A percentile compares a stretch with the other conserved stretches of the same genome.
phyloP scores from a whole-genome alignment of 23 tunicate genomes.

The Styela clava region DNA sequence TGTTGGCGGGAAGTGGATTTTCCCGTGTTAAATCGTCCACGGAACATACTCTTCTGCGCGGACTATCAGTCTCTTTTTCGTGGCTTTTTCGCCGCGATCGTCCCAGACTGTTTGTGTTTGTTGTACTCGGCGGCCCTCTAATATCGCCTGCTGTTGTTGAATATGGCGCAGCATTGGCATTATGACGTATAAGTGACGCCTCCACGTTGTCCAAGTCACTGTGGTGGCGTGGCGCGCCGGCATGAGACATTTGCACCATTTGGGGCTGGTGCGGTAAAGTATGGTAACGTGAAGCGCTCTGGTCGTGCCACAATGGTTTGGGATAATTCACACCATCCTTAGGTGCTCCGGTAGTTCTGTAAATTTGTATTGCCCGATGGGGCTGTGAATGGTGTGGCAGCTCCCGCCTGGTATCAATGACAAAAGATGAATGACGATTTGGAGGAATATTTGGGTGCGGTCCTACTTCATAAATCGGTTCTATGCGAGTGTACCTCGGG shows the following conservation, averaged over 20 bases:
- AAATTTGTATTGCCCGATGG: slow-evolving; percentile 4
- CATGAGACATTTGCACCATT: neutral
- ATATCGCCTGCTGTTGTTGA: neutral
- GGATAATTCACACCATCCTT: slow-evolving; percentile 7
- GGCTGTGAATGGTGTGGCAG: slow-evolving; percentile 13
- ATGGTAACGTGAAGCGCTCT: neutral
- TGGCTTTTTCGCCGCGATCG: neutral
- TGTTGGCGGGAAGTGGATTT: neutral
- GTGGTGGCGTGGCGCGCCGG: neutral
- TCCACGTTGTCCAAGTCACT: slow-evolving; percentile 7
- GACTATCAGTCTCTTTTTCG: neutral
- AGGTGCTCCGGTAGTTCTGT: neutral
- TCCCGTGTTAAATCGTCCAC: slow-evolving; percentile 25
- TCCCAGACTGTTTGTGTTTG: slow-evolving; percentile 25
- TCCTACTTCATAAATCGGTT: slow-evolving; percentile 17
- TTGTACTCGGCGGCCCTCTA: neutral
- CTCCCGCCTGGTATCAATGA: slow-evolving; percentile 15
- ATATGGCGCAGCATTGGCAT: neutral
- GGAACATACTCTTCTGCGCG: slow-evolving; percentile 16
- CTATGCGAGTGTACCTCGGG: slow-evolving; percentile 26
- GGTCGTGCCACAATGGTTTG: slow-evolving; percentile 12
- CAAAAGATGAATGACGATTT: slow-evolving; percentile 27
- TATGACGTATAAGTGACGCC: slow-evolving; percentile 7
- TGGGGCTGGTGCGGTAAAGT: neutral
- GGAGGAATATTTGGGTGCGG: slow-evolving; percentile 13